phyloP scores from a whole-genome alignment of 2,888 invertebrate genomes.

The Pseudanteris insignis region DNA sequence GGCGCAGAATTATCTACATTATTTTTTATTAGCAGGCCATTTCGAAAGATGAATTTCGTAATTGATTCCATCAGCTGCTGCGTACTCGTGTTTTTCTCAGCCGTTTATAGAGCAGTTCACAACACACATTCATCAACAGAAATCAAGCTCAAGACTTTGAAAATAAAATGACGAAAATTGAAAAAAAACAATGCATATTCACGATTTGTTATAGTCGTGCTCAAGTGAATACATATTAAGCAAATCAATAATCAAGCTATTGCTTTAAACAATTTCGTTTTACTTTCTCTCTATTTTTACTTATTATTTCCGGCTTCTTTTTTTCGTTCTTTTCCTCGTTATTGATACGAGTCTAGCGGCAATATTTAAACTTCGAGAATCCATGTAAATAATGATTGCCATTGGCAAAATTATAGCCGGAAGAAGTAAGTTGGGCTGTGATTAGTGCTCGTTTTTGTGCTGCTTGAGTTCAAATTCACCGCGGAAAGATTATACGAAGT shows the following conservation, averaged over 20 bases:
- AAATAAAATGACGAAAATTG: too few relatives aligned
- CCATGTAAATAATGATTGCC: constrained; percentile 20
- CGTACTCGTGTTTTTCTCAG: neutral
- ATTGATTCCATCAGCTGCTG: neutral
- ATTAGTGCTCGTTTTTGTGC: too few relatives aligned
- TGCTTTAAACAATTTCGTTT: constrained; percentile 28
- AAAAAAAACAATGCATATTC: constrained; percentile 33
- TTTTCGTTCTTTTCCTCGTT: constrained; percentile 37
- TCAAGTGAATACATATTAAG: constrained; percentile 38
- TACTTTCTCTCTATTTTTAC: too few relatives aligned
- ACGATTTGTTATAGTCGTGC: constrained; percentile 44
- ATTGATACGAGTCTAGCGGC: constrained; percentile 38
- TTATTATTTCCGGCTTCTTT: constrained; percentile 40
- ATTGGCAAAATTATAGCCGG: constrained; percentile 10
- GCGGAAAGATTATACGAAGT: too few relatives aligned
- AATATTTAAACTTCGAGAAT: constrained; percentile 18
- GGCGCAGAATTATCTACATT: constrained; percentile 9
- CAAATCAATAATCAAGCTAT: constrained; percentile 39
- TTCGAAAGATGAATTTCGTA: neutral
- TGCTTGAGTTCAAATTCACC: too few relatives aligned
- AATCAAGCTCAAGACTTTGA: too few relatives aligned
- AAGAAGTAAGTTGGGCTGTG: neutral
- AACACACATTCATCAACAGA: too few relatives aligned
- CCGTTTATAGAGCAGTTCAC: too few relatives aligned
- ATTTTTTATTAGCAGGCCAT: neutral